Evolutionary conservation across 2,113 vertebrate genomes (phyloP), one percentile per base, ranked within the genome.

Genomic region (Phylloscopus whistleri): DNA sequence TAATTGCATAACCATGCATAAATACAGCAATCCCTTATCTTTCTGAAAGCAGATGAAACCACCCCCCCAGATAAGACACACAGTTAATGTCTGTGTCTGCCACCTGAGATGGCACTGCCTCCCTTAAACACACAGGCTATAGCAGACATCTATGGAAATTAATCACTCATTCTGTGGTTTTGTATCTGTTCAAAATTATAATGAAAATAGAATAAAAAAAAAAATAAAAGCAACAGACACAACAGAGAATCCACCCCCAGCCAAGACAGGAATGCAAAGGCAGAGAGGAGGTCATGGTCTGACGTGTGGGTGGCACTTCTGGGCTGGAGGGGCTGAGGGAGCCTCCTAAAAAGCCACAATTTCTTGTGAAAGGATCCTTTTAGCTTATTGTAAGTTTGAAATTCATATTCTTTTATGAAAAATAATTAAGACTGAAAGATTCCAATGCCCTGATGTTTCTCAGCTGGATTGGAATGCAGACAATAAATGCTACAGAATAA

Each of bases 191-290:
- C 66, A 53, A 77, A 95, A 92, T 21, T 33, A 49, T 12, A 87
- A 59, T 14, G 17, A 62, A 79, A 84, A 80, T 0, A 52, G 11
- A 1, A 44, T n/a, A 26, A 22, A 26, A 51, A 31, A 51, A n/a
- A 14, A 31, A 35, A 62, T 0, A 53, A 70, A 76, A 4, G 24
- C 43, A 80, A 53, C 12, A 92, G 60, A 70, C 7, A 78, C 22
- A 94, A 64, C 59, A 84, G 56, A 80, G 56, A 92, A 88, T 23
- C 51, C 55, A 83, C 80, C 86, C 88, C 90, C 72, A 84, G 60
- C 86, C 64, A 95, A 37, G 44, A 87, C 30, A 73, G 88, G 90
- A 95, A 95, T 92, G 94, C 67, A 76, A 74, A 92, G n/a, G 84
- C 86, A 95, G 60, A 93, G 60, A 53, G 17, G 26, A 93, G 82